These are phyloP conservation scores for Phoenicopterus ruber DNA, from an alignment of 2,113 vertebrate genomes.

Conservation along the genomic window DNA sequence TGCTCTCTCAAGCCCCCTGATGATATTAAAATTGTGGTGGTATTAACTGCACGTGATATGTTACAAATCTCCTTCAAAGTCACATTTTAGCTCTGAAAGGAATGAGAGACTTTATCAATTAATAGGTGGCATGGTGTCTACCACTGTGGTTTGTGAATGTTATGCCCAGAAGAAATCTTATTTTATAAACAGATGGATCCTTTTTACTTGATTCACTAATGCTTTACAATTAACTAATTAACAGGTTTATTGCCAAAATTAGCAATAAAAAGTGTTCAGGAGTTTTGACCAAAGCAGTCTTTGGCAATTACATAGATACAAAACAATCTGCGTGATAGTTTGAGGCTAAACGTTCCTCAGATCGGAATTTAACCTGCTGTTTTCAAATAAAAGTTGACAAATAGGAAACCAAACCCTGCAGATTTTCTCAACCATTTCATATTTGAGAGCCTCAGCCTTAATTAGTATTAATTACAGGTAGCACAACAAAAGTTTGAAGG, in stretches of 20 bases:
- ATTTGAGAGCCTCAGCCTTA: constrained; percentile 61
- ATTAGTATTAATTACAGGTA: constrained; percentile 78
- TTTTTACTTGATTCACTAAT: constrained; percentile 79
- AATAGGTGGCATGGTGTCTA: constrained; percentile 24
- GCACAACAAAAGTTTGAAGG: constrained; percentile 40
- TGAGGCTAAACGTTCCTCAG: constrained; percentile 72
- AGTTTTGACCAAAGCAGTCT: constrained; percentile 76
- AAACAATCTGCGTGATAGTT: constrained; percentile 77
- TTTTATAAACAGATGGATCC: constrained; percentile 80
- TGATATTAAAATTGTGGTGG: not conserved
- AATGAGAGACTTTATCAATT: constrained; percentile 17
- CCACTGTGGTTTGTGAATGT: constrained; percentile 55
- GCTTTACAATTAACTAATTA: constrained; percentile 82
- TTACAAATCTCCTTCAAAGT: constrained; percentile 28
- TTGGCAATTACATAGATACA: constrained; percentile 72
- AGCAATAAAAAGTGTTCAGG: constrained; percentile 79
- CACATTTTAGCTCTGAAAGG: not conserved
- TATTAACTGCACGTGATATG: not conserved
- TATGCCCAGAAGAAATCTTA: constrained; percentile 77
- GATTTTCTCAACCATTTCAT: constrained; percentile 64
- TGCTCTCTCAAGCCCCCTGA: not conserved
- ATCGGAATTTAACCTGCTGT: constrained; percentile 76
- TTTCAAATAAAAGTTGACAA: constrained; percentile 81
- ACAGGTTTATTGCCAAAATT: constrained; percentile 81
- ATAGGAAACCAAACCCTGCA: constrained; percentile 72